Evolutionary conservation across 2,113 vertebrate species (phyloP).

Genomic region (Rhombomys opimus): DNA sequence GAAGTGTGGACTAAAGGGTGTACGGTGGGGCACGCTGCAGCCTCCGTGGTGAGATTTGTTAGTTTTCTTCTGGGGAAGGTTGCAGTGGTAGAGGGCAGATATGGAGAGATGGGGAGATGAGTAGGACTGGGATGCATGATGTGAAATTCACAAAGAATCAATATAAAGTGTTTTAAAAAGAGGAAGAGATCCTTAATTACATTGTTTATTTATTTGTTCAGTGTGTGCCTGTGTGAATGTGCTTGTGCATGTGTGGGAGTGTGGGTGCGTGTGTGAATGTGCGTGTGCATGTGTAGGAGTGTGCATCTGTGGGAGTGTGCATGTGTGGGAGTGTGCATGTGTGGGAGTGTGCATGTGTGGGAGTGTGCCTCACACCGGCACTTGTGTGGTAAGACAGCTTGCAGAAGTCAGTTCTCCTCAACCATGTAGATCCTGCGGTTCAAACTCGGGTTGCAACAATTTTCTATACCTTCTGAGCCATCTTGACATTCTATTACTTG

Average conservation of each 20-base stretch:
- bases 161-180: neutral
- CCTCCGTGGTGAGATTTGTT: neutral
- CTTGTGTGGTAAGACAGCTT: no score
- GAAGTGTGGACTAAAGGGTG: neutral
- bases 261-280: neutral
- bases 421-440: neutral
- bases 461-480: neutral
- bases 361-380: neutral
- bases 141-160: neutral
- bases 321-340: neutral
- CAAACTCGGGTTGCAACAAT: neutral
- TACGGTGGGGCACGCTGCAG: neutral
- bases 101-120: neutral
- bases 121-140: neutral
- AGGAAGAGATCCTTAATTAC: neutral
- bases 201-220: neutral
- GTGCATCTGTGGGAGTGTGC: neutral
- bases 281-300: neutral
- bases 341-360: no score
- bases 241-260: neutral
- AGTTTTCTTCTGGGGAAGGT: neutral
- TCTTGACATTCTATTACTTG: neutral
- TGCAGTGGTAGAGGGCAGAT: neutral
- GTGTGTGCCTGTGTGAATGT: neutral
- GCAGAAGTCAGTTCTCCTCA: neutral